Percentiles rank a stretch among this genome's conserved stretches.
phyloP scores from a whole-genome alignment of 2,113 vertebrate genomes.

The Puntigrus tetrazona region DNA sequence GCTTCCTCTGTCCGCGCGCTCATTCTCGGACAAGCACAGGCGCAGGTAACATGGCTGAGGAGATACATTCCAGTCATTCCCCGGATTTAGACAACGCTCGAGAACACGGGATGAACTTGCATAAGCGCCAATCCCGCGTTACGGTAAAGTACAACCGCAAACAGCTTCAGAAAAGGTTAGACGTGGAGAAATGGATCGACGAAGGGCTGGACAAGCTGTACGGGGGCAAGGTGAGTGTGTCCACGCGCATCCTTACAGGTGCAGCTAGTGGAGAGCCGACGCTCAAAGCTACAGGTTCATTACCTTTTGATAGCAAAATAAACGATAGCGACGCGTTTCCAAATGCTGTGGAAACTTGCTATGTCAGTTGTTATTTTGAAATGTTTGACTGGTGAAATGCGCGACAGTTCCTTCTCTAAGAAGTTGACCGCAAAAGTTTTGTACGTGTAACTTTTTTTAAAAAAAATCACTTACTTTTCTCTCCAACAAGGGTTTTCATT shows the following conservation, averaged over 20 bases:
- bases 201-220: slow-evolving; percentile 80
- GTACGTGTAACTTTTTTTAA: too few relatives aligned
- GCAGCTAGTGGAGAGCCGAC: neutral
- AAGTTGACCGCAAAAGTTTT: neutral
- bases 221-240: slow-evolving; percentile 79
- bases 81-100: slow-evolving; percentile 56
- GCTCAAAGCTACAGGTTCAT: neutral
- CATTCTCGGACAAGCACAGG: neutral
- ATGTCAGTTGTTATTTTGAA: neutral
- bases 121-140: slow-evolving; percentile 83
- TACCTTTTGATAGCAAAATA: neutral
- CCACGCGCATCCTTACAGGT: neutral
- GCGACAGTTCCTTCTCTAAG: slow-evolving; percentile 2
- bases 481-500: neutral
- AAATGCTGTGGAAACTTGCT: neutral
- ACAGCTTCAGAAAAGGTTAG: slow-evolving; percentile 86
- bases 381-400: neutral
- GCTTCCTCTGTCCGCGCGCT: neutral
- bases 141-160: slow-evolving; percentile 89
- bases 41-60: slow-evolving; percentile 23
- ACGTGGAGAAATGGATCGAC: slow-evolving; percentile 92
- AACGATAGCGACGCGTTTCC: neutral
- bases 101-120: slow-evolving; percentile 65
- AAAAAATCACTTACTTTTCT: too few relatives aligned
- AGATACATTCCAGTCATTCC: slow-evolving; percentile 21